Conservation (phyloP, 2,113 vertebrate genomes). For the Ictalurus furcatus region DNA sequence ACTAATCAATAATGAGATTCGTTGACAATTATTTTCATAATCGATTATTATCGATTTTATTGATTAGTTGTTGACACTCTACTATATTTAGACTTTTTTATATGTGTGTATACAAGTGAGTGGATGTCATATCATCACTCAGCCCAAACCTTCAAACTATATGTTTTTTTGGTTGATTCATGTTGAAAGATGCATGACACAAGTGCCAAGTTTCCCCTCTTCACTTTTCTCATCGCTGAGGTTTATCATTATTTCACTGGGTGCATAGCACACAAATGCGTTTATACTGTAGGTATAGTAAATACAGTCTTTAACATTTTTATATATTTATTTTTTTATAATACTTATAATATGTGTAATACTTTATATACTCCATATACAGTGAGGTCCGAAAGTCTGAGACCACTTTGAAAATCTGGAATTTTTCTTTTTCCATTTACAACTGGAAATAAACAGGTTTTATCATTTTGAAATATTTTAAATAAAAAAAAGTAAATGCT, state of each 20-base stretch:
- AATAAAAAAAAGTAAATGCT: background rate
- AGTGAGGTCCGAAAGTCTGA: background rate
- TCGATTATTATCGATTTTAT: too few relatives aligned
- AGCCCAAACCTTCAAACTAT: background rate
- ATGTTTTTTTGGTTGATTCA: background rate
- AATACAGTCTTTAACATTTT: background rate
- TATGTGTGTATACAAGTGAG: constrained; percentile 6
- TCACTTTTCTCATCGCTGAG: background rate
- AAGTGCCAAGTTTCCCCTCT: background rate
- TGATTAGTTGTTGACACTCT: too few relatives aligned
- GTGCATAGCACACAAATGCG: background rate
- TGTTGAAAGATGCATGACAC: background rate
- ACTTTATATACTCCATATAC: too few relatives aligned
- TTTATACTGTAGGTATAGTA: background rate
- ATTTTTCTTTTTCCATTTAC: background rate
- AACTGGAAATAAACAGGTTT: background rate
- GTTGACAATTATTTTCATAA: too few relatives aligned
- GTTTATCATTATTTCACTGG: background rate
- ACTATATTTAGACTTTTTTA: too few relatives aligned
- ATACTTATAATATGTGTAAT: background rate
- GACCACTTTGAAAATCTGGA: background rate
- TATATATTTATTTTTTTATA: background rate
- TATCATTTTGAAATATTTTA: background rate
- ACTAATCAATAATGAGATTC: too few relatives aligned
- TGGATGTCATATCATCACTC: constrained; percentile 35